Evolutionary conservation across 2,113 vertebrate species (phyloP).

Genomic region (Leptodactylus fuscus): DNA sequence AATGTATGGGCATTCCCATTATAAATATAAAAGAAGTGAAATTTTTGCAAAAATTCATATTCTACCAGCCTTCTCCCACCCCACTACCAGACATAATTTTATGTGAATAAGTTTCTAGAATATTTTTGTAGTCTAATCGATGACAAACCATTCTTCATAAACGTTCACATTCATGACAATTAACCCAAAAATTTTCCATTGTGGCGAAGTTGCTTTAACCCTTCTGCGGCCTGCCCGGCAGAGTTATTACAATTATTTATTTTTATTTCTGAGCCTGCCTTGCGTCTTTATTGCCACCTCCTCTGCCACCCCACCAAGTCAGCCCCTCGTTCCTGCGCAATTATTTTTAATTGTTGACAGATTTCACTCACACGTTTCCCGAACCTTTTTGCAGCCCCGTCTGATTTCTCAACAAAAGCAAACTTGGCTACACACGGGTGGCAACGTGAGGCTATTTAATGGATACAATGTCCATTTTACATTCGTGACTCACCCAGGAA

Average conservation of each 20-base stretch:
- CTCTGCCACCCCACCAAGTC: slow-evolving; percentile 19
- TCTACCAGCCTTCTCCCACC: too few relatives aligned
- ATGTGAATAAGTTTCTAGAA: too few relatives aligned
- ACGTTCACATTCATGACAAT: too few relatives aligned
- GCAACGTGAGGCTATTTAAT: slow-evolving; percentile 48
- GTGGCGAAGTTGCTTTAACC: too few relatives aligned
- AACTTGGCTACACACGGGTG: slow-evolving; percentile 55
- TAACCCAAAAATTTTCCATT: too few relatives aligned
- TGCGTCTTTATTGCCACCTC: slow-evolving; percentile 23
- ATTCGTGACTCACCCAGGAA: slow-evolving; percentile 61
- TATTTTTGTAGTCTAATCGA: too few relatives aligned
- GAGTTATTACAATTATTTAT: slow-evolving; percentile 40
- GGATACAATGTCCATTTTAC: slow-evolving; percentile 35
- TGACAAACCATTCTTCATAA: too few relatives aligned
- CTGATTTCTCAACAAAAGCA: slow-evolving; percentile 57
- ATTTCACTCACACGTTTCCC: slow-evolving; percentile 56
- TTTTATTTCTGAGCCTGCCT: slow-evolving; percentile 30
- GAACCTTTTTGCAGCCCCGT: slow-evolving; percentile 30
- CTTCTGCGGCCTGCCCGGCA: neutral
- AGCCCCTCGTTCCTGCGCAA: slow-evolving; percentile 43
- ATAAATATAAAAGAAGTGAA: too few relatives aligned
- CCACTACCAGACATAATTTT: too few relatives aligned
- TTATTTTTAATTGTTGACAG: slow-evolving; percentile 61
- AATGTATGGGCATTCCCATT: too few relatives aligned
- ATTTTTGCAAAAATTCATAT: too few relatives aligned